Base-by-base conservation (phyloP, 2,113 vertebrate genomes). In the Hypomesus transpacificus region DNA sequence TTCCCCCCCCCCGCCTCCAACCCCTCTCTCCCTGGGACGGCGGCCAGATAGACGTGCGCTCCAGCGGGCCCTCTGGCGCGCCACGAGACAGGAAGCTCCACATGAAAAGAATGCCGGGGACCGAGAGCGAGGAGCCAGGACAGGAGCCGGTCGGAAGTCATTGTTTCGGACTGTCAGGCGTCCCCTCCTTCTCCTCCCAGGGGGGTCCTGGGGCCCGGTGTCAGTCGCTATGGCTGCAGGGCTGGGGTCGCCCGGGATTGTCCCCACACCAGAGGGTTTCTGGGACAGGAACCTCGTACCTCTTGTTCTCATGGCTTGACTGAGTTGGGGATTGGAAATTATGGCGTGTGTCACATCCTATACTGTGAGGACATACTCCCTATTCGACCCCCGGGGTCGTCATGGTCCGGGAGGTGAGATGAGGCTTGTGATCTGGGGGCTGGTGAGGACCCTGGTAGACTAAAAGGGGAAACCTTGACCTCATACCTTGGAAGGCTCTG, bases 41-140 rank as follows among this genome's bases (percentile, higher is more conserved):
- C 52, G 53, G 86, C 89, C 89, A 92, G 80, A 66, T 3, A 73
- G 70, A 81, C 80, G 82, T 87, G 66, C 80, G 6, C 61, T 73
- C 64, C 75, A 70, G 72, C 52, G 73, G 66, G 66, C 80, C 73
- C 81, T 85, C 84, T 91, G 92, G 89, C 89, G 87, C 88, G 90
- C 88, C 90, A 88, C 84, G 82, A 88, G 88, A 92, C 91, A 91
- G 92, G 92, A 93, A 91, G 80, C 81, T 86, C 39, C 79, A 87
- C 82, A 89, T 83, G 84, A 89, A 91, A 91, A 92, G 91, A 92
- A 91, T 87, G 62, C 71, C 65, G 75, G 75, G 82, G 84, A 83
- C 82, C 11, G 75, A 73, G 75, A 82, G 73, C 61, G 75, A 74
- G 88, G 87, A 89, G 85, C 79, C 87, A 70, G 77, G 64, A 70